Percentiles rank a stretch among this genome's conserved stretches.
phyloP scores from a whole-genome alignment of 2,797 vertebrate genomes.

The Rhinatrema bivittatum region DNA sequence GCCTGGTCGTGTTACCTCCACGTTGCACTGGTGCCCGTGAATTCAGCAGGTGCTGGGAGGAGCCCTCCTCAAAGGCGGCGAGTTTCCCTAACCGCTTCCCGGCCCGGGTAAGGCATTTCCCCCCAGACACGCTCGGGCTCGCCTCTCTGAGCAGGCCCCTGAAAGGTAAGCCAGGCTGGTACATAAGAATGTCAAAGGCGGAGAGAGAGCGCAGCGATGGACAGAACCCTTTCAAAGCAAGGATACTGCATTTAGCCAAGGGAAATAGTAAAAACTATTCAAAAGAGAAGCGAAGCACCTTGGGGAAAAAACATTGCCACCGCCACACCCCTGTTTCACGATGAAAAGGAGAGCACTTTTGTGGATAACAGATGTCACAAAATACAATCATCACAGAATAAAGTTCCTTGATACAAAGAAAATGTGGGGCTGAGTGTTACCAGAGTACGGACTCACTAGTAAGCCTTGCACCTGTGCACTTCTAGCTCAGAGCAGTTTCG shows the following conservation, averaged over 20 bases:
- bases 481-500: constrained; percentile 47
- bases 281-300: constrained; percentile 7
- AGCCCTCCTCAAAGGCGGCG: too few species aligned
- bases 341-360: constrained; percentile 12
- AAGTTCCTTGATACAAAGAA: constrained; percentile 40
- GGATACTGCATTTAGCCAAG: not conserved
- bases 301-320: not conserved
- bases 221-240: too few species aligned
- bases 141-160: too few species aligned
- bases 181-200: too few species aligned
- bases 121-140: too few species aligned
- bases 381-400: constrained; percentile 9
- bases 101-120: too few species aligned
- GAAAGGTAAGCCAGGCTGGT: too few species aligned
- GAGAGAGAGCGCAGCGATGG: too few species aligned
- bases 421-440: constrained; percentile 13
- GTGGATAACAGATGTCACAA: constrained; percentile 18
- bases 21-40: too few species aligned
- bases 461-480: constrained; percentile 11
- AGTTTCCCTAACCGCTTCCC: too few species aligned
- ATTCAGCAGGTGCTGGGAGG: too few species aligned
- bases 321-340: constrained; percentile 11
- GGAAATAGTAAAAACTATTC: not conserved
- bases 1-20: too few species aligned
- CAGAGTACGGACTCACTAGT: not conserved